phyloP scores from a whole-genome alignment of 2,888 invertebrate genomes.

The Lepidonotus clava region DNA sequence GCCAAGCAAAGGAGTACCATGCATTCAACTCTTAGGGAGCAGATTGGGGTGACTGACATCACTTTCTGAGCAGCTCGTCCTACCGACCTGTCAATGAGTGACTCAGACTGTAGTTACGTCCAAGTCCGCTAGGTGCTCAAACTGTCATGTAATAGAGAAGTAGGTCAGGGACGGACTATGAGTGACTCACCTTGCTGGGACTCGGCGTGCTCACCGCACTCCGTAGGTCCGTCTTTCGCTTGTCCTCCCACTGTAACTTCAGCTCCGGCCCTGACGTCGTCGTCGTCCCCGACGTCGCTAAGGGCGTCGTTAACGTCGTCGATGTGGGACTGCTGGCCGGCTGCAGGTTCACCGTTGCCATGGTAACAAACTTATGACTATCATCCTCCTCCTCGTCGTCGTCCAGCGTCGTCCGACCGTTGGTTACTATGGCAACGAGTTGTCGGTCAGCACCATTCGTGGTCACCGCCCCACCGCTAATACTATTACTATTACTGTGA shows the following conservation, averaged over 20 bases:
- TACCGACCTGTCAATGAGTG: too few relatives aligned
- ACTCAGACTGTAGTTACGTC: too few relatives aligned
- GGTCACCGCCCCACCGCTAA: neutral
- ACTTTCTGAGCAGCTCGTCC: too few relatives aligned
- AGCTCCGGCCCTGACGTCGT: neutral
- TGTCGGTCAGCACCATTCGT: neutral
- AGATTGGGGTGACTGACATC: too few relatives aligned
- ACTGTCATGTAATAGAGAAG: too few relatives aligned
- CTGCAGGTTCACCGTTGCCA: neutral
- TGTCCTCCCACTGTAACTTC: neutral
- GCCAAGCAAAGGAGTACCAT: too few relatives aligned
- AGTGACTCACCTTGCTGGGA: slow-evolving; percentile 22
- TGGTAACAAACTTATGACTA: slow-evolving; percentile 17
- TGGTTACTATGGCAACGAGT: neutral
- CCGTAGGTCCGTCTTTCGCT: neutral
- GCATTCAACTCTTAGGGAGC: too few relatives aligned
- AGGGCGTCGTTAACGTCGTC: neutral
- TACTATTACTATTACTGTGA: neutral
- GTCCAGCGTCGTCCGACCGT: neutral
- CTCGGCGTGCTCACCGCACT: slow-evolving; percentile 42
- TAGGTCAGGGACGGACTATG: too few relatives aligned
- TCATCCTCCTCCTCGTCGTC: neutral
- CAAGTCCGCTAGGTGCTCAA: too few relatives aligned
- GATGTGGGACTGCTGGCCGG: neutral
- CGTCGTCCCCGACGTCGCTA: too few relatives aligned